Conservation (phyloP, 2,888 invertebrate genomes). For the Trachelus iudaicus region DNA sequence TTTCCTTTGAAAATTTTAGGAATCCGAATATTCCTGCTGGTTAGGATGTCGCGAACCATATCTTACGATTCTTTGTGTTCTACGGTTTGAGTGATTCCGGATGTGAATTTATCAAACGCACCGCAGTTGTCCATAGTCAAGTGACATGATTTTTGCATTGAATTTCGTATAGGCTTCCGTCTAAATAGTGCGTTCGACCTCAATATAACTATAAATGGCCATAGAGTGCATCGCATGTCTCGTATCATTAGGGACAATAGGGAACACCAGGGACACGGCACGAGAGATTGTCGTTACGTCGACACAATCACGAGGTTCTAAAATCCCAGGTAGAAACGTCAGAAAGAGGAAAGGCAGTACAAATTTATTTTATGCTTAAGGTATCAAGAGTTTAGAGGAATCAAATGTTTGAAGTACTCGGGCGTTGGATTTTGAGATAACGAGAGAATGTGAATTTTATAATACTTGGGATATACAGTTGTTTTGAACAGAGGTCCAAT, state of each 20-base stretch:
- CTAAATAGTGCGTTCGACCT: background rate
- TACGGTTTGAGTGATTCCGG: background rate
- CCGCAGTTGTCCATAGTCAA: background rate
- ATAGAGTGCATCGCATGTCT: constrained; percentile 20
- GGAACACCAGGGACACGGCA: constrained; percentile 14
- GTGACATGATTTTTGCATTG: background rate
- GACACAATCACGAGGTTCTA: constrained; percentile 18
- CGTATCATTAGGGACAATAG: constrained; percentile 25
- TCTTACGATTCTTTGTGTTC: background rate
- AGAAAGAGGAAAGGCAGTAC: background rate
- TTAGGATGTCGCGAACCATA: background rate
- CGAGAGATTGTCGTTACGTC: constrained; percentile 33
- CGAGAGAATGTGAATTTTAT: no score
- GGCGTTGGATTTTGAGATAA: no score
- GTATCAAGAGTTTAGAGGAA: no score
- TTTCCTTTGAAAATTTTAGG: constrained; percentile 30
- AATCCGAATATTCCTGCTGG: constrained; percentile 13
- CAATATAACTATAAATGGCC: background rate
- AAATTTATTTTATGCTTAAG: no score
- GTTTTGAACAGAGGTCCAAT: no score
- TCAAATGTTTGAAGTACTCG: no score
- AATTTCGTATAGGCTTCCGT: background rate
- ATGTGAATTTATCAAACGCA: background rate
- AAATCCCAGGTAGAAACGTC: constrained; percentile 11
- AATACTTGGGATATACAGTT: no score